Evolutionary conservation across 2,888 invertebrate genomes (phyloP), one percentile per base, ranked within the genome.

Genomic region (Melangyna quadrimaculata): DNA sequence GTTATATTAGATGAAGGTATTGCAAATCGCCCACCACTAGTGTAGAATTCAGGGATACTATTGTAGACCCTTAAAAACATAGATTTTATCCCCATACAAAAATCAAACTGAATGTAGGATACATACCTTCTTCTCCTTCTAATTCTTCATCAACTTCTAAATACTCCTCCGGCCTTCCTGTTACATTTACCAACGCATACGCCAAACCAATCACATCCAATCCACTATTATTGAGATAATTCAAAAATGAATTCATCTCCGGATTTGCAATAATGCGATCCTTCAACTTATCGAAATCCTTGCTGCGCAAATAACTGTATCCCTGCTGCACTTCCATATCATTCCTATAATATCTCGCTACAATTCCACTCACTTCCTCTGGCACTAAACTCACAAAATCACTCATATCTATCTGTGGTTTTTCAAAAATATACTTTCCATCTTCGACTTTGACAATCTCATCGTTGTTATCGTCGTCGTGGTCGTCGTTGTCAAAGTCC

Each of bases 321-420:
- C 90, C 91, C 2, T 89, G 88, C 61, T 91, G 90, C 45, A 92
- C 91, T 86, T 92, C 91, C 53, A 84, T 87, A 87, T 92, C 92
- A 37, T 90, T 88, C 7, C 87, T 88, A 87, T 91, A 91, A 82
- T 91, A 92, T 59, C 88, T 89, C 63, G 87, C 88, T 24, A 89
- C 90, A 78, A 91, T 89, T 22, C 88, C 75, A 87, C 90, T 89
- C n/a, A 92, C 90, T 84, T 91, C 89, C 3, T 82, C 81, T 5
- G 92, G 91, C 83, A 92, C 90, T 72, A 92, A 72, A 0, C 88
- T 88, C 45, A 92, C 87, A 87, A 92, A 92, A 55, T 89, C 90
- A 78, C 90, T 90, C 88, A 92, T 89, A 75, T 92, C 91, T 59
- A 91, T 88, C 19, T 75, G 79, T 12, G 29, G 48, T 2, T 32